phyloP scores from a whole-genome alignment of 2,797 vertebrate species.

The Dicrostonyx torquatus region DNA sequence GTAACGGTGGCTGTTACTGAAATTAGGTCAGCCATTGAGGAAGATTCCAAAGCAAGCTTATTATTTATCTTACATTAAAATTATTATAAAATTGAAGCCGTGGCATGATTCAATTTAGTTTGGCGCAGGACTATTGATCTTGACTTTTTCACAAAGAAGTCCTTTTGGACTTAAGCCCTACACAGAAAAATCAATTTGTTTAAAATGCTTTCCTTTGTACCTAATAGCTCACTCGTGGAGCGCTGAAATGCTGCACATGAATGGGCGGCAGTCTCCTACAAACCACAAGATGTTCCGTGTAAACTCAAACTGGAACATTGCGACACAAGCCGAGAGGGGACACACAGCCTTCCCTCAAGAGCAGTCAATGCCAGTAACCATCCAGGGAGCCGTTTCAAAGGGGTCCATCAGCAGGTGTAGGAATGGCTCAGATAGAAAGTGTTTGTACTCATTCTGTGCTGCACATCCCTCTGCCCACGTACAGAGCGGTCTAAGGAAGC shows the following conservation, averaged over 20 bases:
- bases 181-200: conserved; percentile 83
- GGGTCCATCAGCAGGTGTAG: background rate
- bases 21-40: conserved; percentile 74
- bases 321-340: conserved; percentile 60
- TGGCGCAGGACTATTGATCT: conserved; percentile 84
- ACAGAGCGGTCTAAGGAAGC: background rate
- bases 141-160: conserved; percentile 78
- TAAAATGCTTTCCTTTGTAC: conserved; percentile 74
- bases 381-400: conserved; percentile 64
- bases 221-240: conserved; percentile 68
- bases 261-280: conserved; percentile 59
- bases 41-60: conserved; percentile 77
- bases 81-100: conserved; percentile 81
- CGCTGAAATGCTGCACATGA: conserved; percentile 68
- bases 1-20: conserved; percentile 67
- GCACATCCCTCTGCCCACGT: background rate
- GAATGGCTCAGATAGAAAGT: conserved; percentile 48
- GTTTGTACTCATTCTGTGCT: conserved; percentile 14
- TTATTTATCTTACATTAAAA: conserved; percentile 81
- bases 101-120: conserved; percentile 80
- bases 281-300: conserved; percentile 53
- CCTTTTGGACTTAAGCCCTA: conserved; percentile 77
- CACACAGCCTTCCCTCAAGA: conserved; percentile 44
- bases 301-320: conserved; percentile 69
- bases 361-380: conserved; percentile 68